phyloP scores from a whole-genome alignment of 2,888 invertebrate genomes.

The Xestobium rufovillosum region DNA sequence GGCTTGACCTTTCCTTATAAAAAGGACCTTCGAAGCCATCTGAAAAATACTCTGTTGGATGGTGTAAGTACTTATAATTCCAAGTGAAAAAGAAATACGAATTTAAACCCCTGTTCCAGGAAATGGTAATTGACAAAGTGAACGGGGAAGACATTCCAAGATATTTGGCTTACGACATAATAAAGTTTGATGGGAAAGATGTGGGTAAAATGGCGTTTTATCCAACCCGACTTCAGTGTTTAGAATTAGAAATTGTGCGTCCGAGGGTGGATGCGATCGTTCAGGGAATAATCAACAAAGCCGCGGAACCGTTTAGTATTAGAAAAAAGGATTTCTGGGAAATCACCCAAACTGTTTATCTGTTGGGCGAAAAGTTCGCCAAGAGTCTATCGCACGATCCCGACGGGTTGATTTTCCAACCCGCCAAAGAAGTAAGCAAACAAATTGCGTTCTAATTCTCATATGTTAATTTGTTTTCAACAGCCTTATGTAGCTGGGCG shows the following conservation, averaged over 20 bases:
- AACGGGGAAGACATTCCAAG: slow-evolving; percentile 70
- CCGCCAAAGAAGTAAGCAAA: slow-evolving; percentile 64
- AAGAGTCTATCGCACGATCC: slow-evolving; percentile 85
- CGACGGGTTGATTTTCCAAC: slow-evolving; percentile 97
- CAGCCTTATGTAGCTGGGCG: slow-evolving; percentile 78
- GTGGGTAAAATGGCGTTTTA: slow-evolving; percentile 71
- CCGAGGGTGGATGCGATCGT: slow-evolving; percentile 70
- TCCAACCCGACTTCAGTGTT: slow-evolving; percentile 67
- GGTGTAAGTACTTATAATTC: slow-evolving; percentile 69
- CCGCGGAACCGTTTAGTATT: slow-evolving; percentile 83
- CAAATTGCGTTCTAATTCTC: background rate
- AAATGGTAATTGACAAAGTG: slow-evolving; percentile 92
- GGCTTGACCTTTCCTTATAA: slow-evolving; percentile 72
- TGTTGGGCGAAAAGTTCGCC: slow-evolving; percentile 79
- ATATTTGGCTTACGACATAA: slow-evolving; percentile 91
- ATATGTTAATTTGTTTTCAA: slow-evolving; percentile 27
- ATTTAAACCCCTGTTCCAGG: no score
- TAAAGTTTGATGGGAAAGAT: slow-evolving; percentile 71
- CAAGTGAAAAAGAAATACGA: no score
- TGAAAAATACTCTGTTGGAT: slow-evolving; percentile 80
- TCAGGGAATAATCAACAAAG: slow-evolving; percentile 64
- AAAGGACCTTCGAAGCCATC: slow-evolving; percentile 61
- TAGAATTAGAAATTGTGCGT: slow-evolving; percentile 64
- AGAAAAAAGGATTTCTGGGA: slow-evolving; percentile 90
- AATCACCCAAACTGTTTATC: slow-evolving; percentile 57